phyloP scores from a whole-genome alignment of 2,113 vertebrate species.

The Melanerpes formicivorus region DNA sequence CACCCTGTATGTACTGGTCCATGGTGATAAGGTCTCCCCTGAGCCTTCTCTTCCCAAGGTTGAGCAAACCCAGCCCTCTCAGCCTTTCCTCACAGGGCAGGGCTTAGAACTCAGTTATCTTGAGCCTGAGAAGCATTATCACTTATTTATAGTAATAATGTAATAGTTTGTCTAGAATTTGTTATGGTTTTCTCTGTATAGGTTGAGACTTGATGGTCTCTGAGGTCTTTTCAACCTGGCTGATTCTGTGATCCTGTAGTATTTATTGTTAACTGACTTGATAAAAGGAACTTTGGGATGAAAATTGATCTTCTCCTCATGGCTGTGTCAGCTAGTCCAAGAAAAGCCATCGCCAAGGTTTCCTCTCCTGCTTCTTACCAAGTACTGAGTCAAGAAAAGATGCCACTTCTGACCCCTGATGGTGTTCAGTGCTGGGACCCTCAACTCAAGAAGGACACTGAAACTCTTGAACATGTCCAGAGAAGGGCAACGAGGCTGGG shows the following conservation, averaged over 20 bases:
- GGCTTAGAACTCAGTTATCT: not conserved
- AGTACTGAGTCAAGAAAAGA: not conserved
- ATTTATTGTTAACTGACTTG: not conserved
- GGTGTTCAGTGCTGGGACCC: not conserved
- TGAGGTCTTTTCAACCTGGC: too few species aligned
- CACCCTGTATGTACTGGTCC: too few species aligned
- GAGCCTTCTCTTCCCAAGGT: too few species aligned
- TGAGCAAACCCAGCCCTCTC: too few species aligned
- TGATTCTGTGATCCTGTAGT: too few species aligned
- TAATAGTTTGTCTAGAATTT: not conserved
- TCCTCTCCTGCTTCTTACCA: not conserved
- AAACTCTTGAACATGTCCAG: too few species aligned
- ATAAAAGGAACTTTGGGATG: not conserved
- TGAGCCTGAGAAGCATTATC: not conserved
- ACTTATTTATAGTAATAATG: not conserved
- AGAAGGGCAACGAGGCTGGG: too few species aligned
- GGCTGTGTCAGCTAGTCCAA: not conserved
- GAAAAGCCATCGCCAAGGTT: not conserved
- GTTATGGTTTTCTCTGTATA: not conserved
- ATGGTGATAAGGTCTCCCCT: too few species aligned
- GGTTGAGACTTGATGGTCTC: too few species aligned
- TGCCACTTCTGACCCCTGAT: not conserved
- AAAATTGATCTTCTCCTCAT: not conserved
- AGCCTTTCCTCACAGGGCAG: too few species aligned
- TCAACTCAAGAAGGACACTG: too few species aligned